phyloP scores from a whole-genome alignment of 2,113 vertebrate species.

The Actenoides lindsayi region DNA sequence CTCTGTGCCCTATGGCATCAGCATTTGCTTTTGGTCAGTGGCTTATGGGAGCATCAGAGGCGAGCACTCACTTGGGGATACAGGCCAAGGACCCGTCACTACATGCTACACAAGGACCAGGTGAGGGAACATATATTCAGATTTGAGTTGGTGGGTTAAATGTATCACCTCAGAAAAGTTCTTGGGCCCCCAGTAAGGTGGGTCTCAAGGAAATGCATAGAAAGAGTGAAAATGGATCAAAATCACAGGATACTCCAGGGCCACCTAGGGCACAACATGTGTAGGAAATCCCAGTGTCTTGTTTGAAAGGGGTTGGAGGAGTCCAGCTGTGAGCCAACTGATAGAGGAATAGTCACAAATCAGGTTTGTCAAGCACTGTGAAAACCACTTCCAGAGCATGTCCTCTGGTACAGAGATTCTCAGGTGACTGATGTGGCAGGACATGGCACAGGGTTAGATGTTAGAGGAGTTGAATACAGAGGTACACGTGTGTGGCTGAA shows the following conservation, averaged over 20 bases:
- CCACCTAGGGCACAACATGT: neutral
- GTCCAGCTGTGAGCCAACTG: neutral
- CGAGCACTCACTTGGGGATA: rapidly evolving
- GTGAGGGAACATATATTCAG: neutral
- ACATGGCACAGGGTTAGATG: rapidly evolving
- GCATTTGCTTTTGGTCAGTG: neutral
- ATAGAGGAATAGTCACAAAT: neutral
- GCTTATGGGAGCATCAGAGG: neutral
- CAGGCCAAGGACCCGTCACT: neutral
- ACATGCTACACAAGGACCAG: neutral
- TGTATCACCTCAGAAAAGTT: neutral
- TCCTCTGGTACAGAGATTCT: neutral
- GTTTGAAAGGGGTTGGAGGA: neutral
- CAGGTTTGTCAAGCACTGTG: neutral
- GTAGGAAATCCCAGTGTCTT: neutral
- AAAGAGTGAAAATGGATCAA: neutral
- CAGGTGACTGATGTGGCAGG: neutral
- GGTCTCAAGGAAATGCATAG: neutral
- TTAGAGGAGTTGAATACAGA: neutral
- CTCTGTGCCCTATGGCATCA: neutral
- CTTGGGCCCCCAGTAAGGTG: neutral
- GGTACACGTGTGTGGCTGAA: neutral
- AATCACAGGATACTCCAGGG: neutral
- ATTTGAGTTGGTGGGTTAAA: neutral
- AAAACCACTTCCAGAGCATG: neutral